Evolutionary conservation across 2,888 invertebrate species (phyloP), one percentile per base, ranked within the genome.

Genomic region (Epsilonema sp.): DNA sequence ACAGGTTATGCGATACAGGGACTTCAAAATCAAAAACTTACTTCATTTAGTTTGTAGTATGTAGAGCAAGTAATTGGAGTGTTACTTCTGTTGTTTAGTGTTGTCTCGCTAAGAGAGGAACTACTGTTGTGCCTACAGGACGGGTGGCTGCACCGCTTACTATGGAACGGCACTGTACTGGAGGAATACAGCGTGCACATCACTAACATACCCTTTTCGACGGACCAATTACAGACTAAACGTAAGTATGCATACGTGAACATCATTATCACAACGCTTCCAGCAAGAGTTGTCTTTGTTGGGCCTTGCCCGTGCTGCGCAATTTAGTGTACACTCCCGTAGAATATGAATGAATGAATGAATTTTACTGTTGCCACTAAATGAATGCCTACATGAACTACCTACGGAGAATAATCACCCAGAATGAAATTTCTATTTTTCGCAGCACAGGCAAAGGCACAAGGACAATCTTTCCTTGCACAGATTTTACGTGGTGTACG

Each of bases 181-280:
- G 53, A 57, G 54, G 80, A 85, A 65, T 82, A 82, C 64, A 79
- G 82, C 52, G 75, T 92, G 38, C 83, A 86, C 67, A 71, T 94
- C 41, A 75, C 80, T 46, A 73, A 85, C 55, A 80, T 87, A 63
- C 85, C 87, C 0, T 87, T 89, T 67, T 84, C 85, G 50, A 74
- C 81, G 47, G 89, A 90, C 70, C 85, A 89, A 66, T 82, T 87
- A 66, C 83, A 84, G 56, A 83, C 85, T 38, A 82, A 84, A 75
- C 80, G 73, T 71, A 53, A 39, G 24, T 8, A 11, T 8, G 31
- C 8, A 31, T 31, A 16, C 52, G 75, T 92, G 37, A 83, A 86
- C 67, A 71, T 94, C 41, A 75, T 80, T 46, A 73, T 85, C 55
- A 80, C 87, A 63, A 85, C 87, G 0, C 87, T 89, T 67, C 84